Percentiles rank a stretch among this genome's conserved stretches.
Evolutionary conservation across 2,113 vertebrate species (phyloP).

Genomic region (Sturnira hondurensis): DNA sequence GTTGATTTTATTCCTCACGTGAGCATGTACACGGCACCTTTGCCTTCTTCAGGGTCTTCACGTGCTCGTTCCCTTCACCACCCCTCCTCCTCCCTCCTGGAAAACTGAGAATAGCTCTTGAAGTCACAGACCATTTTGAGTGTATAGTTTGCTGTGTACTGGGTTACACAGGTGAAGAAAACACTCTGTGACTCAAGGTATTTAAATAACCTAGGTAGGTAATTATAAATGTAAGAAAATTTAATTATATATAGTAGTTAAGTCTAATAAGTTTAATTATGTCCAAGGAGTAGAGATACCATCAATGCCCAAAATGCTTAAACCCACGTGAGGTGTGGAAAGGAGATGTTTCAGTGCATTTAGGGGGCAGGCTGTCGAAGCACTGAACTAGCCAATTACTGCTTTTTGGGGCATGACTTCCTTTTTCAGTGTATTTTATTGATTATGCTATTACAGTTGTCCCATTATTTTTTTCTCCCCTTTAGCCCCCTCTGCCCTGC

Average conservation of each 20-base stretch:
- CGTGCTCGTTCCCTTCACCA: background rate
- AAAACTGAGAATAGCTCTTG: background rate
- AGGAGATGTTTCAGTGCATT: background rate
- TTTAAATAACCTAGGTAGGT: background rate
- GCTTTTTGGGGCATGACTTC: background rate
- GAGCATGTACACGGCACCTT: accelerated
- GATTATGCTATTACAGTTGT: no score
- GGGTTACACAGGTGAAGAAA: background rate
- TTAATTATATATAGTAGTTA: background rate
- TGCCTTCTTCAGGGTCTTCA: background rate
- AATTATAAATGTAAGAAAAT: background rate
- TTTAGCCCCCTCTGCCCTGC: no score
- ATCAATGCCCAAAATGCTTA: background rate
- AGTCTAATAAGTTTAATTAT: background rate
- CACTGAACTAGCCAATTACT: background rate
- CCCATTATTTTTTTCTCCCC: no score
- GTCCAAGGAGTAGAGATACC: background rate
- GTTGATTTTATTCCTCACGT: background rate
- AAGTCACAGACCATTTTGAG: background rate
- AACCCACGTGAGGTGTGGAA: background rate
- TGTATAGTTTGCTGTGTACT: background rate
- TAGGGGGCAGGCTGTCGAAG: background rate
- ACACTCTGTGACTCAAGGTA: background rate
- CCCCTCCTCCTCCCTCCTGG: background rate
- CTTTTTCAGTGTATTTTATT: no score